Conservation (phyloP, 1,140 invertebrate species). For the Platyscapa corneri region DNA sequence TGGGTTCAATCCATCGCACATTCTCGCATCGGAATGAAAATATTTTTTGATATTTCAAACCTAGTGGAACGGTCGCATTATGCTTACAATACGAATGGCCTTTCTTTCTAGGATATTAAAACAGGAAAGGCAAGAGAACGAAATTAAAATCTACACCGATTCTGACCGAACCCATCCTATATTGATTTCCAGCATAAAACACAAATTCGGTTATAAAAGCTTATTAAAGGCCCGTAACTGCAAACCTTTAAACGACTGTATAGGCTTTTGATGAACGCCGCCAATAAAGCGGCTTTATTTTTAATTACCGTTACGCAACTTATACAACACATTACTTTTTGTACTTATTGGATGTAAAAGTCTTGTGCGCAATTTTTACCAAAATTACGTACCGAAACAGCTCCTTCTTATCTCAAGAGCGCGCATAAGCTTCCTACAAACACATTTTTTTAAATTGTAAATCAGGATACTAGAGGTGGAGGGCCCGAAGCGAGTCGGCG, state of each 20-base stretch:
- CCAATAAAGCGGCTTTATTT: not conserved
- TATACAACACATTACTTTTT: not conserved
- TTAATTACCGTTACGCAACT: constrained; percentile 11
- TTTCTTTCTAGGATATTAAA: not conserved
- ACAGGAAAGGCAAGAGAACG: not conserved
- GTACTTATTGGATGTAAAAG: too few relatives aligned
- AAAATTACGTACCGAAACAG: too few relatives aligned
- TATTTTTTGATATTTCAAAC: not conserved
- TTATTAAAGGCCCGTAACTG: not conserved
- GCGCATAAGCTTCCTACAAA: not conserved
- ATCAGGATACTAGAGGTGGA: too few relatives aligned
- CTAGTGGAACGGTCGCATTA: too few relatives aligned
- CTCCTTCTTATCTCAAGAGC: too few relatives aligned
- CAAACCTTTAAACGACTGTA: not conserved
- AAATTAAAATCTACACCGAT: not conserved
- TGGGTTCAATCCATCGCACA: too few relatives aligned
- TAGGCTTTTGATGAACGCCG: not conserved
- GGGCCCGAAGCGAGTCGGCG: too few relatives aligned
- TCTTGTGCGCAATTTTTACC: too few relatives aligned
- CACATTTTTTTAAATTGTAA: too few relatives aligned
- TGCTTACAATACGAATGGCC: too few relatives aligned
- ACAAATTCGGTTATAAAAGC: not conserved
- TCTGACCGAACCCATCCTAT: not conserved
- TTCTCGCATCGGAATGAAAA: not conserved
- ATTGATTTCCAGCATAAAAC: not conserved